Percentiles rank a stretch among this genome's conserved stretches.
phyloP scores from a whole-genome alignment of 2,888 invertebrate genomes.

The Microctonus hyperodae region DNA sequence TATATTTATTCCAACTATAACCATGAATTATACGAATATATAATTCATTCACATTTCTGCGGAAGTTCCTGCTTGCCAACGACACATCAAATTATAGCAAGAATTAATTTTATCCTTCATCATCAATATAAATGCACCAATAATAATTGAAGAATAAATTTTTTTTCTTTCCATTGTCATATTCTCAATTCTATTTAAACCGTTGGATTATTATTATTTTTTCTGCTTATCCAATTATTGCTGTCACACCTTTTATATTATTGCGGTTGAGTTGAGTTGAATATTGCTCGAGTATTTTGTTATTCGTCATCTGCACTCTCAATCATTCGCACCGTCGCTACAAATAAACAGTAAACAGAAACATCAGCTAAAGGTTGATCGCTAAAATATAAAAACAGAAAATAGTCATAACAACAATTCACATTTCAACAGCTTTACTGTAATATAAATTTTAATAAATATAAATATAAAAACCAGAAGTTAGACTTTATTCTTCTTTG shows the following conservation, averaged over 20 bases:
- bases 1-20: neutral
- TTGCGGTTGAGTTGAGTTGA: neutral
- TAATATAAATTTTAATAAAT: neutral
- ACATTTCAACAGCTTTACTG: neutral
- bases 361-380: neutral
- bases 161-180: neutral
- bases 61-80: constrained; percentile 53
- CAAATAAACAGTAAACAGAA: neutral
- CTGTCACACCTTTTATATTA: neutral
- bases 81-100: constrained; percentile 20
- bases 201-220: neutral
- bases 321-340: neutral
- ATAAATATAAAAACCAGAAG: no score
- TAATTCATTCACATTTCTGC: constrained; percentile 45
- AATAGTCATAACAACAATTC: neutral
- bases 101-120: neutral
- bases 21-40: neutral
- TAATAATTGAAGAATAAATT: no score
- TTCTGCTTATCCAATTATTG: neutral
- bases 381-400: neutral
- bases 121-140: neutral
- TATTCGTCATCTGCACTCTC: neutral
- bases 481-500: no score
- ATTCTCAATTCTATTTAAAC: neutral
- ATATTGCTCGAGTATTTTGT: neutral